Base-by-base conservation (phyloP, 2,888 invertebrate genomes). In the Macrosoma leucophasiata region DNA sequence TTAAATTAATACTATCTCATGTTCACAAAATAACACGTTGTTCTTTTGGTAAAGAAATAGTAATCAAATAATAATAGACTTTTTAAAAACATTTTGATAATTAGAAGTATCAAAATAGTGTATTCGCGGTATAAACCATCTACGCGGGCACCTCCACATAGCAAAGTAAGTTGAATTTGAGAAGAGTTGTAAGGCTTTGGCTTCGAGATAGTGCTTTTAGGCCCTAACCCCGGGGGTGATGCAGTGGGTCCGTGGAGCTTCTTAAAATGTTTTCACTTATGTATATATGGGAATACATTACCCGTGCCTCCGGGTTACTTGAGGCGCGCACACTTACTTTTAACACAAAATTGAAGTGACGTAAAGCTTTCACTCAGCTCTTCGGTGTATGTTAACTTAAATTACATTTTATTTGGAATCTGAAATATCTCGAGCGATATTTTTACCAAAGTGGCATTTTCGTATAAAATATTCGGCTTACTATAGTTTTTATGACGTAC, bases 181-280 rank as follows among this genome's bases (percentile, higher is more conserved):
- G 84, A 79, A 78, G 84, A 84, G 81, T 82, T 84, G 82, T 82
- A 81, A 78, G 77, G 82, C 84, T 82, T 82, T 81, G 81, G 77
- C 79, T 81, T 62, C 55, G 77, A 78, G 84, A 84, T 84, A 84
- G 84, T 84, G 84, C 84, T 85, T 84, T 85, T 84, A 85, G 84
- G 84, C 81, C 78, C 77, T 81, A 81, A 79, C 82, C 84, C 84
- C 84, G 67, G 69, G 81, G 84, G 84, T 81, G 79, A 73, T 76
- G 78, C 81, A 79, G 78, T 65, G 72, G 72, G 79, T 75, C 81
- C 81, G 79, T 65, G 63, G 78, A 81, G 81, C 78, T 81, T 81
- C 79, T 82, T 82, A 82, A 84, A 84, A 82, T 79, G 82, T 84
- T 79, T 81, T 79, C 82, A 78, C 84, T 79, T 77, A 79, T 77